phyloP scores from a whole-genome alignment of 2,888 invertebrate genomes.

The Drosophila percnosoma region DNA sequence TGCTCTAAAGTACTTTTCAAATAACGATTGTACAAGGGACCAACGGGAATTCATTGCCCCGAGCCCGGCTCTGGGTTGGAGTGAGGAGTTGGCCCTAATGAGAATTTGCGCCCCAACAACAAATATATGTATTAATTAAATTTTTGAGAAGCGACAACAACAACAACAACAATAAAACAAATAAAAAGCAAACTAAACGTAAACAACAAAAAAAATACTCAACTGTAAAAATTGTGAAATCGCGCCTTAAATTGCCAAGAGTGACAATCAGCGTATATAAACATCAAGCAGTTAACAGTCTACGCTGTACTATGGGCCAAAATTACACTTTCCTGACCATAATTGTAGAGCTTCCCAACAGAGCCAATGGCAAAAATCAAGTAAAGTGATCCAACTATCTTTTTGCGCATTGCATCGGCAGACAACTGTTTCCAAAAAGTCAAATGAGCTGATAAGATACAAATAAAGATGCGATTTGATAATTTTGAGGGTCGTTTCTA shows the following conservation, averaged over 20 bases:
- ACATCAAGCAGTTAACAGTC: conserved; percentile 22
- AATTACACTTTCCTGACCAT: neutral
- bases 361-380: neutral
- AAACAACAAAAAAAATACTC: conserved; percentile 37
- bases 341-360: neutral
- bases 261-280: conserved; percentile 54
- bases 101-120: conserved; percentile 34
- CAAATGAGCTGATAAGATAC: neutral
- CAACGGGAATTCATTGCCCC: conserved; percentile 19
- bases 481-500: neutral
- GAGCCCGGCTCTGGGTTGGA: neutral
- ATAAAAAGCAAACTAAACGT: conserved; percentile 51
- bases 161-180: conserved; percentile 12
- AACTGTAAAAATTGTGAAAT: conserved; percentile 44
- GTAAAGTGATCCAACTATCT: neutral
- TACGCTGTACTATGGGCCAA: conserved; percentile 1
- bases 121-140: conserved; percentile 51
- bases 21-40: conserved; percentile 24
- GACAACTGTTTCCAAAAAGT: neutral
- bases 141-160: conserved; percentile 41
- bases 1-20: conserved; percentile 55
- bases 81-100: conserved; percentile 39
- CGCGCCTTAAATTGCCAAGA: conserved; percentile 50
- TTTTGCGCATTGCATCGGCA: neutral
- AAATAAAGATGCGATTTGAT: neutral